Evolutionary conservation across 1,140 invertebrate species (phyloP).

Genomic region (Ctenoplectra terminalis): DNA sequence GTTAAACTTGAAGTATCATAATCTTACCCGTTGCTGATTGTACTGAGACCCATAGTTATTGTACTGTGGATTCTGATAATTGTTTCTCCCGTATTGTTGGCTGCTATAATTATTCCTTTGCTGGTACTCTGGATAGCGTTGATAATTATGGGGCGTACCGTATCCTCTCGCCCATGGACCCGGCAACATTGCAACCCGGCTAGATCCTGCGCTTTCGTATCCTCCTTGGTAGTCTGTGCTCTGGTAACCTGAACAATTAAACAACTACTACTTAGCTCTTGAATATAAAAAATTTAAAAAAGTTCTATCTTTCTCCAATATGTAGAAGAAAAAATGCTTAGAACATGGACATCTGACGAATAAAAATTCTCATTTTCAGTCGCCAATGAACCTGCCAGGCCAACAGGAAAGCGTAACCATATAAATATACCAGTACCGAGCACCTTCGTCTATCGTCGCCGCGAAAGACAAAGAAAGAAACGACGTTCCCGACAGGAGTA

Average conservation of each 20-base stretch:
- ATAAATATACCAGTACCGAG: too few relatives aligned
- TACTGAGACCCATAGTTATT: constrained; percentile 47
- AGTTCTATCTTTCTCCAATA: too few relatives aligned
- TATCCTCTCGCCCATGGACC: constrained; percentile 58
- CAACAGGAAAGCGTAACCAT: background rate
- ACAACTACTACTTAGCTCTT: background rate
- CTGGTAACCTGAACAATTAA: constrained; percentile 70
- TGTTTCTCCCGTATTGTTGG: constrained; percentile 49
- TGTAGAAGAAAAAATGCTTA: too few relatives aligned
- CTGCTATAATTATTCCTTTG: constrained; percentile 23
- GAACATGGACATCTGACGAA: too few relatives aligned
- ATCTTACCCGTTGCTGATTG: constrained; percentile 39
- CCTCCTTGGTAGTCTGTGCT: constrained; percentile 67
- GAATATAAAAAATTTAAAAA: too few relatives aligned
- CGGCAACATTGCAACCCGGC: background rate
- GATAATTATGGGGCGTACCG: constrained; percentile 37
- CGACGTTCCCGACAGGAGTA: background rate
- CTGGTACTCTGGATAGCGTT: constrained; percentile 36
- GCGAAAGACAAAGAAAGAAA: background rate
- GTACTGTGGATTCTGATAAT: constrained; percentile 44
- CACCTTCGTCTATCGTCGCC: background rate
- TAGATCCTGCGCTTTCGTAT: constrained; percentile 58
- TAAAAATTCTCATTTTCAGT: rapidly evolving
- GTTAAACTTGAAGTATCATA: background rate
- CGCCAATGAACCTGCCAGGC: background rate